A percentile compares a stretch with the other conserved stretches of the same genome.
Conservation (phyloP, 2,888 invertebrate species). For the Caenorhabditis sp. region DNA sequence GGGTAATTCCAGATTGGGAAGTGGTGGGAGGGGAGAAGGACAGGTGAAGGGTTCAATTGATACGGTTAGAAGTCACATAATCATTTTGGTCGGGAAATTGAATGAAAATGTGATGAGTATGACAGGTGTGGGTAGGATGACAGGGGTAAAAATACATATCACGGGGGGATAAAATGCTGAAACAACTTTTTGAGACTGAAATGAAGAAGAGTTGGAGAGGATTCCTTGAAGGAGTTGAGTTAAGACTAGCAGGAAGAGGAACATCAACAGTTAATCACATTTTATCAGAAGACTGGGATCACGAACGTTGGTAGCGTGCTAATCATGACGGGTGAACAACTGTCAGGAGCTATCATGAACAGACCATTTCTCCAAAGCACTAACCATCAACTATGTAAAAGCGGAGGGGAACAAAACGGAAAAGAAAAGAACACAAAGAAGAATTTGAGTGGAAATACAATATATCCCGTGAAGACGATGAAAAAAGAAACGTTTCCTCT, state of each 20-base stretch:
- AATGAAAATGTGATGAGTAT: background rate
- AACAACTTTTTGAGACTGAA: slow-evolving; percentile 10
- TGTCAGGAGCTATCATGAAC: background rate
- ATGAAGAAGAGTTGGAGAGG: background rate
- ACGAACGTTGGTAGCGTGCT: slow-evolving; percentile 21
- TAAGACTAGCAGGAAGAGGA: background rate
- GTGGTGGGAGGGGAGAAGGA: background rate
- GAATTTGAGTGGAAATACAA: no score
- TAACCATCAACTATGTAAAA: slow-evolving; percentile 17
- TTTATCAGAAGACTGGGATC: background rate
- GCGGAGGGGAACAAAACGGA: background rate
- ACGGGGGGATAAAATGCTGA: slow-evolving; percentile 30
- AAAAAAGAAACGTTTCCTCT: slow-evolving; percentile 13
- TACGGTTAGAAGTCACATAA: slow-evolving; percentile 20
- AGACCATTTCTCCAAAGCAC: slow-evolving; percentile 12
- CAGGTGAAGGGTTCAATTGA: slow-evolving; percentile 28
- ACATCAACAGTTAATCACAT: background rate
- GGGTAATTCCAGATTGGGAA: background rate
- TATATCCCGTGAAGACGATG: slow-evolving; percentile 39
- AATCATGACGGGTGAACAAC: background rate
- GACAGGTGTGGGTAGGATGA: background rate
- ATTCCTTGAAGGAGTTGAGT: no score
- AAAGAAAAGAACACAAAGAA: background rate
- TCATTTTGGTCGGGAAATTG: background rate
- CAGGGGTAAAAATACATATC: background rate